These are phyloP conservation scores for Brachylomia viminalis DNA, from an alignment of 2,888 invertebrate species.

Conservation along the genomic window DNA sequence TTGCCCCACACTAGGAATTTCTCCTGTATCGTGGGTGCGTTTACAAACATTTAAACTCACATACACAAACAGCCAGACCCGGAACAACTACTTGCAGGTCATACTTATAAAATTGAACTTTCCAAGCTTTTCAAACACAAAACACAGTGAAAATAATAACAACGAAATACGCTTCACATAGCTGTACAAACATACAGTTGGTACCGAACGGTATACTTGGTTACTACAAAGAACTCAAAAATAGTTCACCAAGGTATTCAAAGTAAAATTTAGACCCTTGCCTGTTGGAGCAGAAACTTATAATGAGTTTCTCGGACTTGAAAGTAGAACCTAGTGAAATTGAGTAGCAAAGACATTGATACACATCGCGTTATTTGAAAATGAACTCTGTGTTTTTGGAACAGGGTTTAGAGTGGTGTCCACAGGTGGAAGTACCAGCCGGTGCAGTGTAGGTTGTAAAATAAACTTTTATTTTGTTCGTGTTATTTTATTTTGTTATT, in stretches of 20 bases:
- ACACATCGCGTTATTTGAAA: conserved; percentile 7
- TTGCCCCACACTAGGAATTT: too few species aligned
- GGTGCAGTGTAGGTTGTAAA: conserved; percentile 41
- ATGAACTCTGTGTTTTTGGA: background rate
- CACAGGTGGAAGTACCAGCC: background rate
- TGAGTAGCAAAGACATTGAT: conserved; percentile 47
- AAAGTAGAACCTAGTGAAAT: conserved; percentile 50
- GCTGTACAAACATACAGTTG: background rate
- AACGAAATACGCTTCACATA: background rate
- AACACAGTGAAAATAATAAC: background rate
- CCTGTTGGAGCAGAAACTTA: conserved; percentile 68
- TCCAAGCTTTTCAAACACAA: background rate
- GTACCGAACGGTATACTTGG: background rate
- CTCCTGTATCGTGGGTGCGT: too few species aligned
- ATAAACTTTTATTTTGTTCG: conserved; percentile 46
- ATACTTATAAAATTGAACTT: background rate
- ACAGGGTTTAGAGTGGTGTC: background rate
- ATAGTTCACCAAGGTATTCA: conserved; percentile 52
- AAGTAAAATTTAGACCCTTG: conserved; percentile 66
- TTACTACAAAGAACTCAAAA: conserved; percentile 38
- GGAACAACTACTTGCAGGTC: too few species aligned
- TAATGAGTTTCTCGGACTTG: conserved; percentile 72
- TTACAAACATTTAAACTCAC: too few species aligned
- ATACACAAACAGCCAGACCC: too few species aligned
- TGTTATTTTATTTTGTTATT: conserved; percentile 38